Evolutionary conservation across 2,797 vertebrate genomes (phyloP).

Genomic region (Sebastolobus alascanus): DNA sequence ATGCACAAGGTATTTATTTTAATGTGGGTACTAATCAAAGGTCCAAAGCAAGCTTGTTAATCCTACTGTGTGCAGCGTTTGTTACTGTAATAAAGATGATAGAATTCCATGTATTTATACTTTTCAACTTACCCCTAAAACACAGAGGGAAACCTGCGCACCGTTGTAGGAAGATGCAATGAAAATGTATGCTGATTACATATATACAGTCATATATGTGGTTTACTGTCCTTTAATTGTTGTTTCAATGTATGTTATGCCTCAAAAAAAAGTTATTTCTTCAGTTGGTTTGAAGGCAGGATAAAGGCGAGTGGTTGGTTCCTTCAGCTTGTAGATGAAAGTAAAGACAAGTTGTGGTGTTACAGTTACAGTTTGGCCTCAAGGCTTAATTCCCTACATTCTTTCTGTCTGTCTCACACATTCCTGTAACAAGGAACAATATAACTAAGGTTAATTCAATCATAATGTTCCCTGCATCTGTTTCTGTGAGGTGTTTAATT

Average conservation of each 20-base stretch:
- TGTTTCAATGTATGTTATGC: background rate
- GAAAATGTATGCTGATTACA: background rate
- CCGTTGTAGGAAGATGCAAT: background rate
- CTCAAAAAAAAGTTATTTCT: background rate
- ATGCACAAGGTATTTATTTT: background rate
- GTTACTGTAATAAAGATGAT: background rate
- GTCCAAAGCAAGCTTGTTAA: background rate
- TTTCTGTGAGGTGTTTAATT: conserved; percentile 55
- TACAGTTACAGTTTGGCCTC: conserved; percentile 30
- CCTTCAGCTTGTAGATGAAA: background rate
- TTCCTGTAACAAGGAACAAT: conserved; percentile 26
- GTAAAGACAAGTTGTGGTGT: background rate
- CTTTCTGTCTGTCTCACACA: conserved; percentile 5
- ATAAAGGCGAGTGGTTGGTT: background rate
- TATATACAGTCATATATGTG: background rate
- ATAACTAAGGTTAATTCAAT: conserved; percentile 6
- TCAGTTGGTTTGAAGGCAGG: conserved; percentile 7
- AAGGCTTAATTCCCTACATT: conserved; percentile 12
- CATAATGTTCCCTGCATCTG: conserved; percentile 10
- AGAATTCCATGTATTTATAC: background rate
- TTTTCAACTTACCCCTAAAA: background rate
- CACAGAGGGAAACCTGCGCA: background rate
- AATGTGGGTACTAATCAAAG: background rate
- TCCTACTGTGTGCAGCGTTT: background rate
- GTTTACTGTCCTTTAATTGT: background rate